Evolutionary conservation across 1,140 invertebrate genomes (phyloP), one percentile per base, ranked within the genome.

Genomic region (Drosophila leontia): DNA sequence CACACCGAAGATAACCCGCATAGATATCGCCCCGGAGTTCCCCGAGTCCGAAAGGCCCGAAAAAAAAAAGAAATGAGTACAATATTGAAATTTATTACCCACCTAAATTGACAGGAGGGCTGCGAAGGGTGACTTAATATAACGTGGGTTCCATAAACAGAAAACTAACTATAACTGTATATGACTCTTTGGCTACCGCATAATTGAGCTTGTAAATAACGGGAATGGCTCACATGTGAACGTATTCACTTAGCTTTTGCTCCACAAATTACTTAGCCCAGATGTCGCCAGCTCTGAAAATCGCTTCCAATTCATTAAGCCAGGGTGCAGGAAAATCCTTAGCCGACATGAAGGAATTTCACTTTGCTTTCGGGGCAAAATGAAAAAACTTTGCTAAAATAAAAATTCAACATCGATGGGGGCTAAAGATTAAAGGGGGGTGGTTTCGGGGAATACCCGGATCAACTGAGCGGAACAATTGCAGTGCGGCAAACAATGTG

Each of bases 391-490:
- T 86, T 80, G 56, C 44, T 51, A 60, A 72, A 67, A 80, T 64
- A 72, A 78, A 78, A 75, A 76, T 76, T 29, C 32, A 53, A 47
- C 23, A 59, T 42, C 45, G 48, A 23, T 29, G 17, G 45, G n/a
- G 55, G 5, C 56, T 15, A n/a, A 34, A 45, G 68, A 57, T 55
- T 75, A 64, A 53, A 75, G 71, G 57, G 58, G 57, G 8, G n/a
- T n/a, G 26, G 6, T 29, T 29, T 50, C 47, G 47, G 47, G 47
- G 47, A 8, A 26, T 42, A 19, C 55, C 48, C 58, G 26, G 68
- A 62, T 50, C 78, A 85, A 88, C 84, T 88, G 78, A 84, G 85
- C 84, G 85, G 85, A 90, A 88, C 84, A 88, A 87, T 87, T 87
- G 84, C 80, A 78, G 74, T 75, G 80, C 71, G 34, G 55, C 70